Evolutionary conservation across 37 sponge, comb jelly and placozoan species (phyloP).

Genomic region (Spongia lamella): DNA sequence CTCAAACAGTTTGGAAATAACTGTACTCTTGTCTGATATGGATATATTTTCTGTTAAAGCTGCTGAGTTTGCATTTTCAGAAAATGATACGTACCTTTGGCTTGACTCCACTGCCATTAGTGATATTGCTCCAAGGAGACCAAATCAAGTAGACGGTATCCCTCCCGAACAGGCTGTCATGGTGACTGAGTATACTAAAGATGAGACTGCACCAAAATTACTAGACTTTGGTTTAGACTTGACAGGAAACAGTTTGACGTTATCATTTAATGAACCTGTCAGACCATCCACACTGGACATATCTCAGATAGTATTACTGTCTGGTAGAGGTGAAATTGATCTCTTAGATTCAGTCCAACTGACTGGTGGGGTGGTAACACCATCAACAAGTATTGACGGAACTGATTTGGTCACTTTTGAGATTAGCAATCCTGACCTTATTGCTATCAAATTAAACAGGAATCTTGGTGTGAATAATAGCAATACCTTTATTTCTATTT

Average conservation of each 20-base stretch:
- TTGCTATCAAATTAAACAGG: constrained; percentile 60
- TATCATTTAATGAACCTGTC: constrained; percentile 82
- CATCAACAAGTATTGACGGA: constrained; percentile 49
- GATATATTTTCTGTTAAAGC: constrained; percentile 57
- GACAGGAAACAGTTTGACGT: constrained; percentile 38
- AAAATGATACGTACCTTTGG: constrained; percentile 62
- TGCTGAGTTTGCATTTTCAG: constrained; percentile 74
- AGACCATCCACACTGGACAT: constrained; percentile 70
- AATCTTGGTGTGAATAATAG: constrained; percentile 24
- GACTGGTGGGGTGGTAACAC: constrained; percentile 38
- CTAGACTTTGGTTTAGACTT: constrained; percentile 59
- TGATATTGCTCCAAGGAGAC: constrained; percentile 68
- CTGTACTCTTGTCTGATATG: constrained; percentile 11
- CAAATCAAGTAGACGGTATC: constrained; percentile 59
- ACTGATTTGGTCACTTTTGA: constrained; percentile 22
- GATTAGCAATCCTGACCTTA: constrained; percentile 42
- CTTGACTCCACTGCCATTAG: constrained; percentile 39
- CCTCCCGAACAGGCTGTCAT: constrained; percentile 38
- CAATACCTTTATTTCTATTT: constrained; percentile 62
- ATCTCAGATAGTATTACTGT: constrained; percentile 56
- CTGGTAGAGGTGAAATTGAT: constrained; percentile 8
- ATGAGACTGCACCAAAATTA: constrained; percentile 65
- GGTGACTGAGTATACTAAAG: constrained; percentile 54
- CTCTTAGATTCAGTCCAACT: constrained; percentile 2
- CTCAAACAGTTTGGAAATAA: constrained; percentile 24